A percentile compares a stretch with the other conserved stretches of the same genome.
These are phyloP conservation scores for Lanistes nyassanus DNA, from an alignment of 1,140 invertebrate species.

Conservation along the genomic window DNA sequence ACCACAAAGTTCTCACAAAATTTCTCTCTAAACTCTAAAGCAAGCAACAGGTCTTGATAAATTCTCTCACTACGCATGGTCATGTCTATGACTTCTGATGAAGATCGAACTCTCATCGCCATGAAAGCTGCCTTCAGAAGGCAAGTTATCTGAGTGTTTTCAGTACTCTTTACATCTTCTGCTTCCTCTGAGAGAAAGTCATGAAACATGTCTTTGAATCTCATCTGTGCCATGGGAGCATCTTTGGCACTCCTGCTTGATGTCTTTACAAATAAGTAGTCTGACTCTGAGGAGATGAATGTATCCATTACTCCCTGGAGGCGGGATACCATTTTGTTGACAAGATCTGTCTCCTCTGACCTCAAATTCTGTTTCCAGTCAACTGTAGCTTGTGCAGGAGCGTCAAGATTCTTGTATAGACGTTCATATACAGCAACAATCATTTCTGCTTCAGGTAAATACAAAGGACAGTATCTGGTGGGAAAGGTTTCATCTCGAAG, in stretches of 20 bases:
- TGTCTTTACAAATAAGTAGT: conserved; percentile 55
- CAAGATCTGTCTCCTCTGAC: conserved; percentile 27
- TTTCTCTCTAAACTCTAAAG: conserved; percentile 41
- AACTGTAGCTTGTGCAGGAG: conserved; percentile 22
- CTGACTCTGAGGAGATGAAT: conserved; percentile 33
- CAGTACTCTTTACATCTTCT: conserved; percentile 27
- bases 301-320: conserved; percentile 43
- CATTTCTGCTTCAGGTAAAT: conserved; percentile 43
- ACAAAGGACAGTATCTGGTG: conserved; percentile 44
- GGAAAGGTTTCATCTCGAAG: conserved; percentile 54
- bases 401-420: conserved; percentile 48
- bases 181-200: conserved; percentile 31
- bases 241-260: conserved; percentile 60
- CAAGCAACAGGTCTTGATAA: conserved; percentile 57
- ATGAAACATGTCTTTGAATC: conserved; percentile 46
- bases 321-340: conserved; percentile 32
- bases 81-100: conserved; percentile 50
- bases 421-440: conserved; percentile 50
- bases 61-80: conserved; percentile 55
- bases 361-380: conserved; percentile 40
- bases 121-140: conserved; percentile 52
- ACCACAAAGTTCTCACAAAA: conserved; percentile 58
- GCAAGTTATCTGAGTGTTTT: conserved; percentile 53
- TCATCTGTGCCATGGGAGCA: conserved; percentile 47
- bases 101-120: conserved; percentile 44